phyloP scores from a whole-genome alignment of 92 coral and sea anemone species.

The Epizoanthus rinbou region DNA sequence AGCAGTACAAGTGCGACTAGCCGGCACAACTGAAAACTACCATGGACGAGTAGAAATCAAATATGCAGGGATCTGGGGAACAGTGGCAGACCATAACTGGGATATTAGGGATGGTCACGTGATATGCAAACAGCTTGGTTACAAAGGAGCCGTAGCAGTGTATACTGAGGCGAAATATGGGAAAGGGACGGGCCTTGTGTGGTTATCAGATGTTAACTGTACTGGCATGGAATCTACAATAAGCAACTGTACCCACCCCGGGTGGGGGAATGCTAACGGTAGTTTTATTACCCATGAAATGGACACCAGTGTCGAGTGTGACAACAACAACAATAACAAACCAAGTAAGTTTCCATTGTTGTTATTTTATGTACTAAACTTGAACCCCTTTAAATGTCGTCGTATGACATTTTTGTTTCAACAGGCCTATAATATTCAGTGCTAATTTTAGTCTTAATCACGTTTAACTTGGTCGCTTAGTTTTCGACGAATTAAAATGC shows the following conservation, averaged over 20 bases:
- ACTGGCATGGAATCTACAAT: constrained; percentile 6
- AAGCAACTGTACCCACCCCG: constrained; percentile 21
- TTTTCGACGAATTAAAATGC: too few relatives aligned
- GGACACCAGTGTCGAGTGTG: constrained; percentile 28
- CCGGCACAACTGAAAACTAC: background rate
- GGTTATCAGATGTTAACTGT: constrained; percentile 14
- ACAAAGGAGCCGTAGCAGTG: constrained; percentile 16
- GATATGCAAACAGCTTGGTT: constrained; percentile 5
- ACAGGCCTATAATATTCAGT: too few relatives aligned
- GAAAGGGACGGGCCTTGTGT: constrained; percentile 14
- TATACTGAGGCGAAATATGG: constrained; percentile 19
- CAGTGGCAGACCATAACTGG: background rate
- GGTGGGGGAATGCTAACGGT: constrained; percentile 15
- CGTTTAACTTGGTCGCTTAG: too few relatives aligned
- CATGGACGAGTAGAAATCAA: constrained; percentile 19
- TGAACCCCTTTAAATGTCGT: too few relatives aligned
- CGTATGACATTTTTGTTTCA: too few relatives aligned
- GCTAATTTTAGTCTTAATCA: too few relatives aligned
- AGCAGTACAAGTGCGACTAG: background rate
- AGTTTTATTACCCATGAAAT: background rate
- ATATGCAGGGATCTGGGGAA: constrained; percentile 25
- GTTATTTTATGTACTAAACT: too few relatives aligned
- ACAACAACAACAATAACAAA: background rate
- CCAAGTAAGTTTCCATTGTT: background rate
- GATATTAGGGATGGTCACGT: constrained; percentile 18